These are phyloP conservation scores for Antechinus stuartii DNA, from an alignment of 2,113 vertebrate genomes.

Conservation along the genomic window DNA sequence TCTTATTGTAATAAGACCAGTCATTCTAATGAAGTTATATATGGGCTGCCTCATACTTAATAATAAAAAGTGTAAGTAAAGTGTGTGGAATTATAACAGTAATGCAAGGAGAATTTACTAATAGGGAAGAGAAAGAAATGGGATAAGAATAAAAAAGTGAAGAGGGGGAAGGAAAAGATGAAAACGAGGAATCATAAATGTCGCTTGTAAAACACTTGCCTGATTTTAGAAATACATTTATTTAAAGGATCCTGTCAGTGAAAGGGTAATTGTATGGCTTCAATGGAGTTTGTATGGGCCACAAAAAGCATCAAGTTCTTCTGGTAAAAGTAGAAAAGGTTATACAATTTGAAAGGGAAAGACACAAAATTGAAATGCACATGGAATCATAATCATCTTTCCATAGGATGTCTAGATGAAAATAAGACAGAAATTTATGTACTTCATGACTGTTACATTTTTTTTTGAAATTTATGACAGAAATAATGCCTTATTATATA, in stretches of 20 bases:
- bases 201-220: background rate
- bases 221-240: background rate
- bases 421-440: conserved; percentile 44
- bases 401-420: conserved; percentile 21
- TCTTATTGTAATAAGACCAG: background rate
- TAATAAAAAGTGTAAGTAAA: background rate
- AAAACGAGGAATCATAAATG: background rate
- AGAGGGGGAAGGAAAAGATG: background rate
- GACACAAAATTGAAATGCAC: no score
- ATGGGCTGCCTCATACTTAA: background rate
- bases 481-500: background rate
- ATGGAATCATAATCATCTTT: conserved; percentile 7
- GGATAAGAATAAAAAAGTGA: background rate
- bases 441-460: conserved; percentile 28
- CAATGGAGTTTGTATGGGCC: no score
- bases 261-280: background rate
- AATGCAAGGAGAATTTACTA: background rate
- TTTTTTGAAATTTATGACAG: conserved; percentile 20
- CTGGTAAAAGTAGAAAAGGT: no score
- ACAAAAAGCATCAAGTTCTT: background rate
- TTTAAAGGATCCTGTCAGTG: no score
- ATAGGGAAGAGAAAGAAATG: background rate
- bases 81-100: background rate
- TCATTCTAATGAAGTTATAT: background rate
- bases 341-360: background rate